Conservation (phyloP, 2,888 invertebrate species). For the Gortyna flavago region DNA sequence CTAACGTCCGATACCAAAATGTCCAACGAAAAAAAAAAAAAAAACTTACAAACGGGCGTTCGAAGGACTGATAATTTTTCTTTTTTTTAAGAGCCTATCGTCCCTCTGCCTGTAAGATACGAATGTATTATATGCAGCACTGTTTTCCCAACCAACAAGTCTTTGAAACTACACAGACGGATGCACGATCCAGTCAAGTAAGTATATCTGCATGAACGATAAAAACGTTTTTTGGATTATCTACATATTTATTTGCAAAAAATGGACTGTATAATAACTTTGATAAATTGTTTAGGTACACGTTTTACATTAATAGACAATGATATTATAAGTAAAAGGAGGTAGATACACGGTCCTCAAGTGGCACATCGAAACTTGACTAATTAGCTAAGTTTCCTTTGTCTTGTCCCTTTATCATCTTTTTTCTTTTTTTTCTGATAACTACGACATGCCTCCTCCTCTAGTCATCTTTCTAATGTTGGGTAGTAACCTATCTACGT, state of each 20-base stretch:
- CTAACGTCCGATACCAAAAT: too few relatives aligned
- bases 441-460: too few relatives aligned
- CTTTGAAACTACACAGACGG: conserved; percentile 92
- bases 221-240: background rate
- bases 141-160: conserved; percentile 92
- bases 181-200: conserved; percentile 93
- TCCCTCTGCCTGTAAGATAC: conserved; percentile 71
- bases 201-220: conserved; percentile 63
- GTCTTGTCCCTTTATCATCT: too few relatives aligned
- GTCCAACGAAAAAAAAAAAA: background rate
- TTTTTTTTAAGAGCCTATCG: conserved; percentile 55
- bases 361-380: too few relatives aligned
- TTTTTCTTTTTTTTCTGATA: too few relatives aligned
- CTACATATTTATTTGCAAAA: background rate
- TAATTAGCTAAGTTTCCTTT: too few relatives aligned
- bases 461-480: too few relatives aligned
- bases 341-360: too few relatives aligned
- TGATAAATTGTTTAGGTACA: too few relatives aligned
- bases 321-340: background rate
- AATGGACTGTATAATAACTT: background rate
- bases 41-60: background rate
- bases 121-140: conserved; percentile 92
- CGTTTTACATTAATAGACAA: background rate
- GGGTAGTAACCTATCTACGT: too few relatives aligned
- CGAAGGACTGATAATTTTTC: background rate